phyloP scores from a whole-genome alignment of 2,113 vertebrate genomes.

The Ophthalmolycus amberensis region DNA sequence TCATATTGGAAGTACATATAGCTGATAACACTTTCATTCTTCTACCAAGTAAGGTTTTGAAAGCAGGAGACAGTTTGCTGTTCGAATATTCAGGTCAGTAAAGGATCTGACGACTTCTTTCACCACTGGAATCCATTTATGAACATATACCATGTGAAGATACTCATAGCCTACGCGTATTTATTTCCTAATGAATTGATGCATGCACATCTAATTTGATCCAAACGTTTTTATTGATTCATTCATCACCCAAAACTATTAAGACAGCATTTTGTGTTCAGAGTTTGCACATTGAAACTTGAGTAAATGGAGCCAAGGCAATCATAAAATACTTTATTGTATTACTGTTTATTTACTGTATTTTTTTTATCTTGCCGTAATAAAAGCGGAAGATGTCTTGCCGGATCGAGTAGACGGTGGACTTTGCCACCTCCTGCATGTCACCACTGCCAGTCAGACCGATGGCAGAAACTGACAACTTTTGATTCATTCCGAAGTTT shows the following conservation, averaged over 20 bases:
- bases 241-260: background rate
- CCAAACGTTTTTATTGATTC: background rate
- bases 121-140: background rate
- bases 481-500: constrained; percentile 3
- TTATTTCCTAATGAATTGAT: background rate
- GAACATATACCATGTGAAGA: background rate
- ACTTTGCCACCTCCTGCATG: background rate
- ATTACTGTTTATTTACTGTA: background rate
- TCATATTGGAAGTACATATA: no score
- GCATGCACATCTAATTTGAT: background rate
- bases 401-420: background rate
- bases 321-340: background rate
- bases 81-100: no score
- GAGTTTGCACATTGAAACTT: background rate
- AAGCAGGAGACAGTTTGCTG: no score
- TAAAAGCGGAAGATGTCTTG: background rate
- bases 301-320: background rate
- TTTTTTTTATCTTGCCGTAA: background rate
- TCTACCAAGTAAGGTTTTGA: no score
- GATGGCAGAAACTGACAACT: background rate
- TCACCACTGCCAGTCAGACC: constrained; percentile 9
- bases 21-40: no score
- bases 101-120: background rate
- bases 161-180: background rate
- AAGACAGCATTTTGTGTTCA: background rate